phyloP scores from a whole-genome alignment of 2,797 vertebrate species.

The Phalanger gymnotis region DNA sequence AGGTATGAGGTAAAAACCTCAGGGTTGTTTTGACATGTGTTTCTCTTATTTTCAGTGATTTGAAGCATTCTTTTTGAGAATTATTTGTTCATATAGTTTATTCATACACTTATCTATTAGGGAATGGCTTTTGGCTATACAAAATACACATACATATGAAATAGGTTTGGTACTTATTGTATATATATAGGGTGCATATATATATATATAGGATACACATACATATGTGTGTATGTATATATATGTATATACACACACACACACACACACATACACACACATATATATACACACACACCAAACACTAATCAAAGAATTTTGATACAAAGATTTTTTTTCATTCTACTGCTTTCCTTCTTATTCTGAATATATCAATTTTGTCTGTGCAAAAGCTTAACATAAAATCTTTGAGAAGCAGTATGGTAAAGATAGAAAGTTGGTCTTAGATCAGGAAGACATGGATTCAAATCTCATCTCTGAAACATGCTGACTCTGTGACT shows the following conservation, averaged over 20 bases:
- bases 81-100: not conserved
- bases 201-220: too few species aligned
- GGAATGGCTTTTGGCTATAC: not conserved
- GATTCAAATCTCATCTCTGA: not conserved
- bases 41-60: too few species aligned
- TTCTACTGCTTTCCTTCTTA: not conserved
- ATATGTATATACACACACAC: too few species aligned
- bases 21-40: too few species aligned
- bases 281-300: too few species aligned
- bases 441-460: not conserved
- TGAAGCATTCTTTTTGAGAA: too few species aligned
- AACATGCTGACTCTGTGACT: not conserved
- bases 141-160: not conserved
- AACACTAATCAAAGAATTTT: not conserved
- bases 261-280: too few species aligned
- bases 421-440: not conserved
- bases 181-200: not conserved
- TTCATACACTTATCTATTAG: not conserved
- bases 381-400: not conserved
- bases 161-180: too few species aligned
- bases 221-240: too few species aligned
- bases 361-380: not conserved
- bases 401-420: not conserved
- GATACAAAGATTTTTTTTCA: not conserved
- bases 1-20: too few species aligned